Evolutionary conservation across 2,797 vertebrate genomes (phyloP), one percentile per base, ranked within the genome.

Genomic region (Selene dorsalis): DNA sequence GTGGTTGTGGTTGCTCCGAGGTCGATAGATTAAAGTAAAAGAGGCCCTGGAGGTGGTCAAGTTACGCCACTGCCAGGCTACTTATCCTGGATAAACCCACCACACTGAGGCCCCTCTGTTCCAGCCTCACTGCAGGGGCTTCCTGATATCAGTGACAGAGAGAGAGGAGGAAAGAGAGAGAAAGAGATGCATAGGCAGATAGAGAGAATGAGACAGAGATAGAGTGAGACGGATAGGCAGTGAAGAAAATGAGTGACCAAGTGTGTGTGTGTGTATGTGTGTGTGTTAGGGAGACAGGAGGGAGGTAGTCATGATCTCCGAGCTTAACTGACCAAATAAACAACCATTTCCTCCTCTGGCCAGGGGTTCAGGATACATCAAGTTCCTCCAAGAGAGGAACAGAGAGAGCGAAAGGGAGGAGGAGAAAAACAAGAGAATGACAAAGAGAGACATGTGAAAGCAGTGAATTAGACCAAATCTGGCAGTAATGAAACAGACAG

Each of bases 51-150:
- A 82, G 79, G 77, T 68, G 66, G 80, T 82, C 66, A 78, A 35
- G 66, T 84, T 83, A 79, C 75, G 12, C 69, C 38, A 30, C 45
- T 71, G 61, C 68, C 77, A 79, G 75, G 74, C 73, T 39, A 84
- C 87, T 92, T 86, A 84, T 69, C 64, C 50, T 80, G 77, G 73
- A 67, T 84, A 90, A 91, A 85, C 72, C 79, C 69, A 56, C 53
- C 75, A 90, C 79, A 94, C 89, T 91, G 87, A 90, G 76, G 58
- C 62, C 53, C 74, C 74, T 93, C 88, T 94, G 91, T 94, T 91
- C 47, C 28, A 59, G 69, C 69, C 22, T 84, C 79, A 53, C 80
- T 32, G 39, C 82, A 20, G 84, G 84, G 80, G 80, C 81, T 83
- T 88, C 59, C 79, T 90, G 38, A 85, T 87, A 89, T 89, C 71